Base-by-base conservation (phyloP, 2,797 vertebrate genomes). In the Euphonia xanthogaster region DNA sequence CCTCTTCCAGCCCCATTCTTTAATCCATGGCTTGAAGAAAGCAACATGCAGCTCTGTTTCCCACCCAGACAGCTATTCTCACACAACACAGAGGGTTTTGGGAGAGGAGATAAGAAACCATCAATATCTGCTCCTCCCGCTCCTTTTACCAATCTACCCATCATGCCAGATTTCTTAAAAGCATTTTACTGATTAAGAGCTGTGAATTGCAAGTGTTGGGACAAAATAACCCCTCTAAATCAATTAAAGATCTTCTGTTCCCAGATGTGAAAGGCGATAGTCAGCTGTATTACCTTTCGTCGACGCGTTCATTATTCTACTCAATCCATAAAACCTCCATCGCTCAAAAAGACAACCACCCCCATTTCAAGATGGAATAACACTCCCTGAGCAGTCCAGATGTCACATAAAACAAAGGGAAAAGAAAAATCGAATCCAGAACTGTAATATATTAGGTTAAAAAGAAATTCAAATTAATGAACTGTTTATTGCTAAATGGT, bases 171-270 rank as follows among this genome's bases (percentile, higher is more conserved):
- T 58, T 80, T 77, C 73, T 93, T 61, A 86, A 27, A 86, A 72
- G 62, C 23, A 4, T 73, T 91, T 90, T 42, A 78, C 74, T 74
- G 78, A 91, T 74, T 67, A 82, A 82, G 37, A 93, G 85, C 68
- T 84, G 65, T 72, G 96, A 93, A 91, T 35, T 92, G 73, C 85
- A 86, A 91, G 55, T 17, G 48, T 73, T 92, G 12, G n/a, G 62
- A 76, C 40, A 93, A 87, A 88, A 78, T 42, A 86, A 42, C 12
- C 7, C 28, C 35, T 27, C 45, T 8, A 55, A 93, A 93, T 80
- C 89, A 74, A 93, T 78, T 86, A 62, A 91, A 86, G 82, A 72
- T 54, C 85, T 95, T 75, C 23, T 12, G 66, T 67, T 90, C 44
- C 68, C 60, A 93, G 74, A 93, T 60, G 70, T 61, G 79, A 86